A percentile compares a stretch with the other conserved stretches of the same genome.
These are phyloP conservation scores for Pentamera pediparva DNA, from an alignment of 53 echinoderm and acorn worm species.

Conservation along the genomic window DNA sequence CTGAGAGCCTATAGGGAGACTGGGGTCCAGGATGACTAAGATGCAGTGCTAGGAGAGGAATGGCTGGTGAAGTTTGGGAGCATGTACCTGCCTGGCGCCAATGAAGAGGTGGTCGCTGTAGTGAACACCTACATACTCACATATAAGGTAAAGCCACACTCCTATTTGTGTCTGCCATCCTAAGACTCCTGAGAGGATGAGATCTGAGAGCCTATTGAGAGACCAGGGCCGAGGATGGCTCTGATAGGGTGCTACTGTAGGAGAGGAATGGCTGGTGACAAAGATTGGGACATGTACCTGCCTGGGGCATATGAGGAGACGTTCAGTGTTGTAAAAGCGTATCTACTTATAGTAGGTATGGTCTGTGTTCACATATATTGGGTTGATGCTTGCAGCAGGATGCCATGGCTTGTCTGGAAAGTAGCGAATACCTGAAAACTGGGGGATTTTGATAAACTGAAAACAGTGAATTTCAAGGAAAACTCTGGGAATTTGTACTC, in stretches of 20 bases:
- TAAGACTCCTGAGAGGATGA: too few relatives aligned
- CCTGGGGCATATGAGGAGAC: conserved; percentile 96
- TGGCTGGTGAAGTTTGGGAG: too few relatives aligned
- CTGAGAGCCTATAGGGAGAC: conserved; percentile 90
- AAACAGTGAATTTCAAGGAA: too few relatives aligned
- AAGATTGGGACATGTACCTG: too few relatives aligned
- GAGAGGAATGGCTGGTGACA: conserved; percentile 99
- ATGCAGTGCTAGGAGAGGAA: conserved; percentile 86
- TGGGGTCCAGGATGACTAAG: conserved; percentile 53
- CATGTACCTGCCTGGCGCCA: conserved; percentile 87
- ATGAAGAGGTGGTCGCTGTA: conserved; percentile 88
- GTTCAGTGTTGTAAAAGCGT: conserved; percentile 84
- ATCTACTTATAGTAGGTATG: conserved; percentile 81
- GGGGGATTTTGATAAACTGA: too few relatives aligned
- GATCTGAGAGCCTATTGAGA: conserved; percentile 87
- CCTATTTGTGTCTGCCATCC: too few relatives aligned
- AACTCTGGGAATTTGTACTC: too few relatives aligned
- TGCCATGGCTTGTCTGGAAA: too few relatives aligned
- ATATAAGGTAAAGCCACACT: conserved; percentile 67
- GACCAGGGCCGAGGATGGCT: conserved; percentile 67
- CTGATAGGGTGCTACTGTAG: conserved; percentile 66
- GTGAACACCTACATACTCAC: conserved; percentile 94
- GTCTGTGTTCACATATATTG: too few relatives aligned
- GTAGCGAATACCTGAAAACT: too few relatives aligned
- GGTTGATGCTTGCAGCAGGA: too few relatives aligned